Evolutionary conservation across 2,797 vertebrate genomes (phyloP), one percentile per base, ranked within the genome.

Genomic region (Miichthys miiuy): DNA sequence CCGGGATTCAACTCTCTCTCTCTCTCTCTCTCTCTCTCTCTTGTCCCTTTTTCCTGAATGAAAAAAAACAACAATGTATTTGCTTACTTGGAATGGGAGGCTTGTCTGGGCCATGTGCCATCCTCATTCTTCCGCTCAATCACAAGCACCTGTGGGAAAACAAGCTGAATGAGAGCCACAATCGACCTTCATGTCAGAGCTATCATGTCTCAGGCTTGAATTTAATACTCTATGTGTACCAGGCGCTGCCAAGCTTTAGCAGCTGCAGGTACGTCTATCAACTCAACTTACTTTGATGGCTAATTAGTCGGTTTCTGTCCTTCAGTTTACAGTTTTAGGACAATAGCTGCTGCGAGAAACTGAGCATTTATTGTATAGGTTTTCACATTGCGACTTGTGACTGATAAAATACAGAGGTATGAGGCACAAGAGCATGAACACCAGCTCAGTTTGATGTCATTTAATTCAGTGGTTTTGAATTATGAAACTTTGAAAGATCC

Each of bases 71-170:
- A 9, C 8, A 62, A 67, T 4, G 2, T 20, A 68, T 67, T 67
- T 44, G 78, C 91, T 96, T 95, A 99, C 97, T 98, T 98, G 77
- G 97, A 81, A 89, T 96, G 95, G 68, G 93, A 92, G n/a, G 94
- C 92, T 91, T 99, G 97, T 90, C 96, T 96, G 69, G 98, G 97
- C 98, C 98, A 99, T 0, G 96, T 96, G 78, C 97, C 98, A 90
- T 99, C 97, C 83, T 98, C 97, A 80, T 98, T 99, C 91, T 96
- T 98, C 77, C 96, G 96, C 91, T 99, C 98, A 88, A 99, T 98
- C 67, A 99, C 96, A 87, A 99, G 95, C 75, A 99, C 95, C 98
- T 99, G 89, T 70, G 85, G 69, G 67, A 56, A 94, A 90, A 86
- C 48, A 76, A 75, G 18, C 85, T 75, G 61, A 41, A 58, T 85